Evolutionary conservation across 2,113 vertebrate genomes (phyloP), one percentile per base, ranked within the genome.

Genomic region (Deroptyus accipitrinus): DNA sequence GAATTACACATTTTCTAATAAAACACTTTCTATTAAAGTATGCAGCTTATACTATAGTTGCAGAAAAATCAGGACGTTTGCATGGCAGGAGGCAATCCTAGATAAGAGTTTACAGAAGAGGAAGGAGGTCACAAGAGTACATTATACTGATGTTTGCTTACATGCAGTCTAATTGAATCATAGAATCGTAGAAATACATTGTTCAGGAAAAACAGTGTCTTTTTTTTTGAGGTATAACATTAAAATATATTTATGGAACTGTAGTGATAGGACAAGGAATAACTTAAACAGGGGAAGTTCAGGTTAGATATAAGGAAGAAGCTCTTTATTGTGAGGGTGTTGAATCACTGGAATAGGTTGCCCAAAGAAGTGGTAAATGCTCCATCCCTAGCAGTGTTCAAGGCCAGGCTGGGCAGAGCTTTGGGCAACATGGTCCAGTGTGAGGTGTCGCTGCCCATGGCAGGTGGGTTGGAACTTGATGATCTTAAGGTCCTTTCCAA

Each of bases 21-120:
- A 76, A 75, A 10, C 6, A 24, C 5, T 31, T 8, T n/a, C 54
- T 41, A 63, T 83, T 59, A 39, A 72, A 68, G 6, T 55, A 48
- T 5, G 7, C 3, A 68, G 54, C 7, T 59, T 68, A 31, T 11
- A 49, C 3, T 35, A 37, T 0, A 18, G n/a, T 10, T 8, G 3
- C 18, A 80, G 63, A 73, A 83, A 79, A 76, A 51, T 28, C 48
- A n/a, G 7, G 5, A 18, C n/a, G 30, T 30, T 75, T 82, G 10
- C 41, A 70, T 17, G 10, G 24, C 6, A 90, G 62, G 13, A 30
- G 14, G 12, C 1, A 5, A 41, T 24, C 41, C 13, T 39, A 35
- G 22, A 16, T 3, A 85, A 11, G 18, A 57, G 10, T 17, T 61
- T 48, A 66, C 19, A 74, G 13, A 35, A 42, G 15, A 82, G 33